A percentile compares a stretch with the other conserved stretches of the same genome.
Evolutionary conservation across 2,113 vertebrate genomes (phyloP).

Genomic region (Scalopus aquaticus): DNA sequence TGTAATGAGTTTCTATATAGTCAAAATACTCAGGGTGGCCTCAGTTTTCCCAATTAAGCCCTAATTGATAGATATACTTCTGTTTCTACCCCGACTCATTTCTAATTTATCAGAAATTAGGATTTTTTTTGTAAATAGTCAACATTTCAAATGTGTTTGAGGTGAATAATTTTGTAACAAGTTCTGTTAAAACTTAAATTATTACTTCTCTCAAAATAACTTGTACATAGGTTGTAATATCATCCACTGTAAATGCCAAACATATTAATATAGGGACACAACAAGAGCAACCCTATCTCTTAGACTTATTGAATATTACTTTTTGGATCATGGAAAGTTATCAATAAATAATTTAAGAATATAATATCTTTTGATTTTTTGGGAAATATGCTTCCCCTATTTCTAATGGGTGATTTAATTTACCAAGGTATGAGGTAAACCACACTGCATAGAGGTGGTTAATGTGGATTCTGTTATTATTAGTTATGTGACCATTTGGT

Average conservation of each 20-base stretch:
- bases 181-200: neutral
- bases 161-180: conserved; percentile 25
- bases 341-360: conserved; percentile 36
- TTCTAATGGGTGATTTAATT: conserved; percentile 35
- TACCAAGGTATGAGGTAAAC: neutral
- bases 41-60: conserved; percentile 28
- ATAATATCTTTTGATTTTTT: conserved; percentile 6
- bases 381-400: neutral
- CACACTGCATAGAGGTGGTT: neutral
- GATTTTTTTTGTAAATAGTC: neutral
- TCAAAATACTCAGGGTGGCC: neutral
- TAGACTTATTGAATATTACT: neutral
- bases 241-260: neutral
- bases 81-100: neutral
- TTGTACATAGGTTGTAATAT: neutral
- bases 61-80: neutral
- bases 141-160: conserved; percentile 32
- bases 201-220: neutral
- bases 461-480: neutral
- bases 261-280: neutral
- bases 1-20: neutral
- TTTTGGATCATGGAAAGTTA: neutral
- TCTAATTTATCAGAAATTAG: conserved; percentile 32
- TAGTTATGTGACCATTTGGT: neutral
- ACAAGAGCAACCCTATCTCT: neutral